Evolutionary conservation across 1,140 invertebrate genomes (phyloP), one percentile per base, ranked within the genome.

Genomic region (Musca vetustissima): DNA sequence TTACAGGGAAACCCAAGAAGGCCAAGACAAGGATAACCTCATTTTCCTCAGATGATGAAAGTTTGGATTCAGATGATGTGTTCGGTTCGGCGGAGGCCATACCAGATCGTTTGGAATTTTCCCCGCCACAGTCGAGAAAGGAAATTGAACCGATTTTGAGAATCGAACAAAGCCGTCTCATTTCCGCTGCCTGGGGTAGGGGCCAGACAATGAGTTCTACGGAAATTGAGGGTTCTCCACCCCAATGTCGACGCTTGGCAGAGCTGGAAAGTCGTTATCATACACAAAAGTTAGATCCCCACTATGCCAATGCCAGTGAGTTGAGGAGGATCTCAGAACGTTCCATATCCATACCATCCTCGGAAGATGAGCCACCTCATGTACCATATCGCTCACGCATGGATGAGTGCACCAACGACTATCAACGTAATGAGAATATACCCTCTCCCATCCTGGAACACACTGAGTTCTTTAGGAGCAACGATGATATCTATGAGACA

Each of bases 121-220:
- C 88, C 14, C 89, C 89, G 2, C 89, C 89, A 21, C 89, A 90
- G 70, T 89, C 88, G 24, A 83, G 89, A 43, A 90, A 89, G 83
- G 89, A 90, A 76, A 86, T 90, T 70, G 89, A 90, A 76, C 88
- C 89, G 3, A 90, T 90, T 66, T 75, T 90, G 21, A 88, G 89
- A 73, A 85, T 87, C 24, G 89, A 90, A 74, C 89, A 89, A 64
- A 89, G 89, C 75, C 86, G 88, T 72, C 88, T 89, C 47, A 87
- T 87, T 6, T 87, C 86, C 1, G 87, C 86, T 0, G 86, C 86
- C 28, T 88, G 87, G 87, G 88, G 89, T 73, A 81, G 89, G 68
- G 88, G 89, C 14, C 89, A 90, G 77, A 89, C 89, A 4, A 90
- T 90, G 89, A 89, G 88, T 68, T 90, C 89, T 0, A 90, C 89